phyloP scores from a whole-genome alignment of 2,888 invertebrate genomes.

The Sclerodermus sp. region DNA sequence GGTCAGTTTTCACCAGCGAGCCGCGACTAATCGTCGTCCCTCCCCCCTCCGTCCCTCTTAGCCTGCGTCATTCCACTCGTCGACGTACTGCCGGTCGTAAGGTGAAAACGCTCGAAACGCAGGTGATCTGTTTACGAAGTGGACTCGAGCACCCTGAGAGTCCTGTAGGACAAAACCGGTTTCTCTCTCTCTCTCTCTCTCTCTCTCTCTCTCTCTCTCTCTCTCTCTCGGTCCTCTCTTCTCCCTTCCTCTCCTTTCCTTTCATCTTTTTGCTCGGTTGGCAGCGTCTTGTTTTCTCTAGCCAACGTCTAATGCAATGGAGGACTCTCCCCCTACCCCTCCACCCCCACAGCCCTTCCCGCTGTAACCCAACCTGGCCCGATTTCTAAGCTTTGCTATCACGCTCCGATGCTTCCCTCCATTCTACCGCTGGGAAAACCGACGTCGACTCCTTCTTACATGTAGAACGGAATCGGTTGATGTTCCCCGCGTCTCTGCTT shows the following conservation, averaged over 20 bases:
- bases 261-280: slow-evolving; percentile 5
- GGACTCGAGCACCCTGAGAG: slow-evolving; percentile 5
- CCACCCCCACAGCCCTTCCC: background rate
- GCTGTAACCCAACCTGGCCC: slow-evolving; percentile 4
- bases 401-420: background rate
- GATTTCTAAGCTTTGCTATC: slow-evolving; percentile 12
- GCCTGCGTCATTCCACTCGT: no score
- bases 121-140: slow-evolving; percentile 39
- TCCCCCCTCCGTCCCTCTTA: no score
- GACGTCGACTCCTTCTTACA: background rate
- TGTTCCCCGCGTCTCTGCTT: no score
- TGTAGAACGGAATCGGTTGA: no score
- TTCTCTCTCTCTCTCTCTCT: slow-evolving; percentile 16
- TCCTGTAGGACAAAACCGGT: slow-evolving; percentile 17
- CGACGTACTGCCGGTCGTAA: no score
- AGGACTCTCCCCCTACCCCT: slow-evolving; percentile 12
- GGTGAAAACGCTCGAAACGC: slow-evolving; percentile 21
- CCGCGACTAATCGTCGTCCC: no score
- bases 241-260: slow-evolving; percentile 4
- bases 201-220: background rate
- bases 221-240: background rate
- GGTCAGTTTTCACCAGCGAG: no score
- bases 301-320: slow-evolving; percentile 25
- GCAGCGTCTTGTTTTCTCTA: slow-evolving; percentile 32
- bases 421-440: background rate